A percentile compares a stretch with the other conserved stretches of the same genome.
Evolutionary conservation across 2,888 invertebrate species (phyloP).

Genomic region (Anticlea derivata): DNA sequence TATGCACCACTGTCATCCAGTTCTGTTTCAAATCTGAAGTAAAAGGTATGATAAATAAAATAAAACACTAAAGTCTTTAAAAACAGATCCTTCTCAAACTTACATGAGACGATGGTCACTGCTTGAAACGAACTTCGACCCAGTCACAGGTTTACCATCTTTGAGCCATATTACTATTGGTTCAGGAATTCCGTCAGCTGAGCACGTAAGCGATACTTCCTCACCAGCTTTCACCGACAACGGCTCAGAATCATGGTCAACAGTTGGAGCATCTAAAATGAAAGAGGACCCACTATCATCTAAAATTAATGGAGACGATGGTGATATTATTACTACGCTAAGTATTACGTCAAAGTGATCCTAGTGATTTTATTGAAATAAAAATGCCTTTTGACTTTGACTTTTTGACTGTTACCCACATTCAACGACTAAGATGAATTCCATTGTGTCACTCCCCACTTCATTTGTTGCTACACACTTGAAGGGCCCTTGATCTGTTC

Average conservation of each 20-base stretch:
- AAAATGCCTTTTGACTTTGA: too few relatives aligned
- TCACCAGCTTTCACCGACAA: not conserved
- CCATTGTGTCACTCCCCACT: slow-evolving; percentile 7
- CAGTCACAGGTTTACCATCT: not conserved
- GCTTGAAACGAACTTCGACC: slow-evolving; percentile 4
- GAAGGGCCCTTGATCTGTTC: slow-evolving; percentile 6
- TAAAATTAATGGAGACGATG: too few relatives aligned
- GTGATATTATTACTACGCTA: too few relatives aligned
- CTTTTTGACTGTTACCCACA: slow-evolving; percentile 15
- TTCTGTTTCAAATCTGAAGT: slow-evolving; percentile 9
- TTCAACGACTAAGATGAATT: slow-evolving; percentile 6
- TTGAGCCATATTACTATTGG: slow-evolving; percentile 13
- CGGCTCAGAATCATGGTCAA: slow-evolving; percentile 1
- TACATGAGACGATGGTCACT: slow-evolving; percentile 15
- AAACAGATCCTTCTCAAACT: not conserved
- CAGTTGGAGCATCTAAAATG: slow-evolving; percentile 12
- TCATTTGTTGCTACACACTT: slow-evolving; percentile 14
- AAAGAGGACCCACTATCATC: not conserved
- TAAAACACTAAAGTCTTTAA: too few relatives aligned
- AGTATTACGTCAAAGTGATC: too few relatives aligned
- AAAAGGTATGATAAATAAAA: not conserved
- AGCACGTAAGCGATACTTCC: slow-evolving; percentile 9
- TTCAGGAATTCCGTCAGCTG: slow-evolving; percentile 10
- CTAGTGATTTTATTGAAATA: too few relatives aligned
- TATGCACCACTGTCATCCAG: slow-evolving; percentile 13